phyloP scores from a whole-genome alignment of 2,888 invertebrate genomes.

The Cancer borealis region DNA sequence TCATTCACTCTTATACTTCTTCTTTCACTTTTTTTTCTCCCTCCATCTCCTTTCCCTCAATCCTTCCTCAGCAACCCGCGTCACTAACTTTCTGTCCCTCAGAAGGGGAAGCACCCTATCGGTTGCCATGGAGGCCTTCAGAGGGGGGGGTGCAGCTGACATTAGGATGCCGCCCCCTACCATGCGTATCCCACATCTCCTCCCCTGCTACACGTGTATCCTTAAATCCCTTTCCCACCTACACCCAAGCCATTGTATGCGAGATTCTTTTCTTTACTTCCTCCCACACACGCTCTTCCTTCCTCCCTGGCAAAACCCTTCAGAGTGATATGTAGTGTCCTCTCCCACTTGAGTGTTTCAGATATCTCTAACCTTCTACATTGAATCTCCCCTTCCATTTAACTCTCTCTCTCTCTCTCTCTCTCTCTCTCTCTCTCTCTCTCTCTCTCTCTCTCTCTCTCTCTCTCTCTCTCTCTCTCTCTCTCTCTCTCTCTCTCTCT shows the following conservation, averaged over 20 bases:
- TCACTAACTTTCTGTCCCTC: background rate
- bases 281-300: background rate
- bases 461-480: background rate
- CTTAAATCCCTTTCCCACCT: background rate
- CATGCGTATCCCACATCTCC: background rate
- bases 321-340: background rate
- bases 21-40: background rate
- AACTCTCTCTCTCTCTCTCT: no score
- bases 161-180: background rate
- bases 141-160: background rate
- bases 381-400: no score
- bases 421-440: constrained; percentile 16
- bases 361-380: no score
- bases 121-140: background rate
- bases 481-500: background rate
- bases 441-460: background rate
- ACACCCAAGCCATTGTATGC: background rate
- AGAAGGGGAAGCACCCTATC: background rate
- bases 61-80: constrained; percentile 3
- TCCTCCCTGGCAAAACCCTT: background rate
- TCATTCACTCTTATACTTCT: background rate
- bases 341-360: no score
- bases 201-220: background rate
- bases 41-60: background rate
- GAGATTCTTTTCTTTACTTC: background rate